Percentiles rank a stretch among this genome's conserved stretches.
Evolutionary conservation across 2,797 vertebrate species (phyloP).

Genomic region (Chaetophractus vellerosus): DNA sequence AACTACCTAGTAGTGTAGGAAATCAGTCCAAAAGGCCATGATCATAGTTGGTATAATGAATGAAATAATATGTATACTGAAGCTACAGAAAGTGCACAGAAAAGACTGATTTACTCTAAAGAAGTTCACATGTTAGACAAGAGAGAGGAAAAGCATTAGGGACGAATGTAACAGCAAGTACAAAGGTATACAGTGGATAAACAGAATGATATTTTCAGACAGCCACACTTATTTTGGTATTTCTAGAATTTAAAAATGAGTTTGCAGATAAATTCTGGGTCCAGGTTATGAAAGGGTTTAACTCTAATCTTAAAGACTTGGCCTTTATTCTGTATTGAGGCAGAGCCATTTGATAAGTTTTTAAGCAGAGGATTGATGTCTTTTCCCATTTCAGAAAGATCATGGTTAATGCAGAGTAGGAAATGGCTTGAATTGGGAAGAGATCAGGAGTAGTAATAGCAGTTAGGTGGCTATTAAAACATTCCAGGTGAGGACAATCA

Average conservation of each 20-base stretch:
- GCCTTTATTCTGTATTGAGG: conserved; percentile 34
- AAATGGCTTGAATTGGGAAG: background rate
- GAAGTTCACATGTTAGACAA: background rate
- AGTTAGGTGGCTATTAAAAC: conserved; percentile 10
- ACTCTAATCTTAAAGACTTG: background rate
- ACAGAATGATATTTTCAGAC: background rate
- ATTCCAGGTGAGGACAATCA: background rate
- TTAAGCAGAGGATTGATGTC: background rate
- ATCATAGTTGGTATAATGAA: background rate
- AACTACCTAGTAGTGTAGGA: background rate
- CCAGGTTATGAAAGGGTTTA: background rate
- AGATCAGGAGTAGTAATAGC: background rate
- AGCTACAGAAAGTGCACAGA: background rate
- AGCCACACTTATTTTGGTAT: background rate
- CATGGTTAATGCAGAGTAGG: background rate
- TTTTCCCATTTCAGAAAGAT: conserved; percentile 46
- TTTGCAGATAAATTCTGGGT: background rate
- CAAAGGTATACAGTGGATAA: background rate
- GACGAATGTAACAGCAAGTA: background rate
- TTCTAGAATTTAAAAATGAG: background rate
- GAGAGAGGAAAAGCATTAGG: conserved; percentile 46
- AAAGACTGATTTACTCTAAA: conserved; percentile 11
- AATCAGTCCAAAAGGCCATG: background rate
- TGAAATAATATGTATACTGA: background rate
- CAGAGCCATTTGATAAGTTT: background rate